Evolutionary conservation across 2,797 vertebrate species (phyloP), one percentile per base, ranked within the genome.

Genomic region (Acanthurus tractus): DNA sequence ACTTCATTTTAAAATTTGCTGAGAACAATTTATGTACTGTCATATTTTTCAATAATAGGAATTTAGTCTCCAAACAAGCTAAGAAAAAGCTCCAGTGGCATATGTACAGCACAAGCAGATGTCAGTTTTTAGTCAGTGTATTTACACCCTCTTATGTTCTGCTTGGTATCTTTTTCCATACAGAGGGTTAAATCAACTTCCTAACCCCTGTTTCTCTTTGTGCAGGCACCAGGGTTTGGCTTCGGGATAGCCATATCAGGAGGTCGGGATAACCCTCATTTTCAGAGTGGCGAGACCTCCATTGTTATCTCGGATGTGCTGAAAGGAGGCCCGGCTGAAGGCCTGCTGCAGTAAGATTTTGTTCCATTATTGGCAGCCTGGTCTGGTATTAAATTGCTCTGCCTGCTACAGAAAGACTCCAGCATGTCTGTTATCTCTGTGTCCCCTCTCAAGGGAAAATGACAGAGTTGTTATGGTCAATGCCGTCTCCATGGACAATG

Each of bases 181-280:
- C 29, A 34, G 29, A 40, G 10, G 8, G 38, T 40, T 12, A 40
- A 40, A 58, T 74, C 20, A 58, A 36, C 29, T 34, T 34, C 29
- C 29, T 34, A 34, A 34, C 29, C 6, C 3, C 29, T 83, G n/a
- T 79, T 1, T 86, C 17, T 88, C 1, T 83, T 0, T 79, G 61
- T 85, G 61, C 81, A 99, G 98, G 98, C 98, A 45, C 94, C 98
- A 86, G 97, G 98, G 65, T 99, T 99, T 95, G 98, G 98, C 63
- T 99, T 99, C 94, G 98, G 98, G 82, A 99, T 99, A 75, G 98
- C 98, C 81, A 99, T 99, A 95, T 99, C 98, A 74, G 98, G 98
- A 79, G 98, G 98, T 70, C 95, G 97, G 93, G 98, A 99, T 92
- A 99, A 99, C 88, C 98, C 98, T 75, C 98, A 99, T 91, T 99